Percentiles rank a stretch among this genome's conserved stretches.
Evolutionary conservation across 2,888 invertebrate genomes (phyloP).

Genomic region (Athalia cordata): DNA sequence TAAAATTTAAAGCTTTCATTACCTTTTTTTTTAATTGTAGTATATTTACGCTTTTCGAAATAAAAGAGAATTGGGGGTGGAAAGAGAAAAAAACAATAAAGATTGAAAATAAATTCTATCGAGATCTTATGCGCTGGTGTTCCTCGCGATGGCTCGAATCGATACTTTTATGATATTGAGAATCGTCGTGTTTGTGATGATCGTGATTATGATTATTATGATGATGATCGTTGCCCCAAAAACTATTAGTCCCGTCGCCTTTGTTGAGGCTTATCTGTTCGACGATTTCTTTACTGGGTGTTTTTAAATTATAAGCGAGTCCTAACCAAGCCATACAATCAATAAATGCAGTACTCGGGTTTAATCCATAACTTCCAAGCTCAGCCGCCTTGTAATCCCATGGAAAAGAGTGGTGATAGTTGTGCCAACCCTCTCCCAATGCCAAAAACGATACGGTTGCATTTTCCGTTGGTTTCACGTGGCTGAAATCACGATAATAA

Average conservation of each 20-base stretch:
- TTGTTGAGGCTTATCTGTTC: slow-evolving; percentile 59
- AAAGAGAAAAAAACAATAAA: no score
- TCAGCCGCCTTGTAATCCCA: slow-evolving; percentile 72
- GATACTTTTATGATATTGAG: no score
- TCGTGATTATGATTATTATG: neutral
- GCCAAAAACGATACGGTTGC: slow-evolving; percentile 74
- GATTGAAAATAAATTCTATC: neutral
- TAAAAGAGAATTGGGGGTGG: no score
- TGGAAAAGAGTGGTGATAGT: slow-evolving; percentile 80
- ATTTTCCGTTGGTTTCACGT: slow-evolving; percentile 73
- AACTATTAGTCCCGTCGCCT: slow-evolving; percentile 66
- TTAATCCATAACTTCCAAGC: slow-evolving; percentile 64
- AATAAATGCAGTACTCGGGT: slow-evolving; percentile 65
- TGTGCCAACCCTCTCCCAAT: slow-evolving; percentile 78
- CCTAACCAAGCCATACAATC: slow-evolving; percentile 66
- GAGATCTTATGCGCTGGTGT: neutral
- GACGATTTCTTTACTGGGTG: slow-evolving; percentile 60
- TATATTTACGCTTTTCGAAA: neutral
- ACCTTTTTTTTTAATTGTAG: no score
- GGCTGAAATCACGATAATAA: slow-evolving; percentile 53
- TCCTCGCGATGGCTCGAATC: neutral
- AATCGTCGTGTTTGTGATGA: neutral
- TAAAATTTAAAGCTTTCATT: no score
- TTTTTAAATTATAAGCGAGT: slow-evolving; percentile 68
- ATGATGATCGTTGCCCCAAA: slow-evolving; percentile 60